Evolutionary conservation across 2,797 vertebrate species (phyloP), one percentile per base, ranked within the genome.

Genomic region (Epinephelus coioides): DNA sequence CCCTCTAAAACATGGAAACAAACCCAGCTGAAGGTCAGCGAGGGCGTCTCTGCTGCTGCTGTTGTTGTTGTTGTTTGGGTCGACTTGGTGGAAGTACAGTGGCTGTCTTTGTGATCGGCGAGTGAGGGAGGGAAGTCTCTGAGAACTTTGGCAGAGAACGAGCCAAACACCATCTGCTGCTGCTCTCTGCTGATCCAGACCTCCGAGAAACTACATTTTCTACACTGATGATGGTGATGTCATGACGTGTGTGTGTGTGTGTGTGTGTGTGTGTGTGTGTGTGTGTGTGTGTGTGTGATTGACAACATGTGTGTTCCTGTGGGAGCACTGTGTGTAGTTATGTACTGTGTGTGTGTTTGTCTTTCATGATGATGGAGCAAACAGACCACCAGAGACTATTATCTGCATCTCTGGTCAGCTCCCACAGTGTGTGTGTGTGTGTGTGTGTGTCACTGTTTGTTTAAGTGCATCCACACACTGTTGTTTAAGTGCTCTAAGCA

Each of bases 141-240:
- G 60, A 57, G 55, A 76, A 34, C 61, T 76, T 70, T 70, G 66
- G 69, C 64, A 79, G 68, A 47, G 57, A 64, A 34, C 7, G 56
- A 82, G 73, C 10, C 44, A 60, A 73, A 67, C 72, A 38, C 64
- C 78, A 59, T 75, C 75, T 81, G 68, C 78, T 71, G 49, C 49
- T 71, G 67, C 60, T 51, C 72, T 71, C 78, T 71, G 49, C 54
- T 71, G 67, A 68, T 51, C 72, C 75, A 69, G 40, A 69, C 65
- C 53, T 60, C 60, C 7, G 21, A 71, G 68, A 67, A 61, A 54
- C 53, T 13, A 43, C 67, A 60, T 60, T 56, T 64, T 82, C 55
- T 64, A 65, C 54, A 15, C 72, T 61, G 81, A 69, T 63, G 77
- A 63, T 66, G 73, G 65, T 63, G 77, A 76, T 76, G 81, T 86